These are phyloP conservation scores for Miltochrista miniata DNA, from an alignment of 2,888 invertebrate genomes.

Conservation along the genomic window DNA sequence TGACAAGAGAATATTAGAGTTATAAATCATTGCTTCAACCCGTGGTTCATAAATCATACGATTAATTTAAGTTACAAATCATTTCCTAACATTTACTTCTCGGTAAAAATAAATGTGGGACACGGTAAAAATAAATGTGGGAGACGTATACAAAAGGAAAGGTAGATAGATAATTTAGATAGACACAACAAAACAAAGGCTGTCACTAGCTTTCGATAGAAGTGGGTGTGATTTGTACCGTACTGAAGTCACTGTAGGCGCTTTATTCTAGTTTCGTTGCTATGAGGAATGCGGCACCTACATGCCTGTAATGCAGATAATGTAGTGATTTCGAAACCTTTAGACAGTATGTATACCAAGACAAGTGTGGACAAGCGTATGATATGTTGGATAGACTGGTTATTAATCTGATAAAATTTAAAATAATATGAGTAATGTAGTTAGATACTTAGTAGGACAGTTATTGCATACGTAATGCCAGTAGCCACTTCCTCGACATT, in stretches of 20 bases:
- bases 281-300: conserved; percentile 36
- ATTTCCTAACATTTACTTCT: neutral
- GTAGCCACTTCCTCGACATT: neutral
- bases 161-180: conserved; percentile 31
- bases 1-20: neutral
- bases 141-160: conserved; percentile 21
- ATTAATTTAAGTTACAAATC: neutral
- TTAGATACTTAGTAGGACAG: neutral
- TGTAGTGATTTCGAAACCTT: conserved; percentile 37
- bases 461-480: neutral
- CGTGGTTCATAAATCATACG: neutral
- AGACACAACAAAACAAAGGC: conserved; percentile 24
- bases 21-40: neutral
- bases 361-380: conserved; percentile 22
- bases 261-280: conserved; percentile 50
- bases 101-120: conserved; percentile 4
- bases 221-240: conserved; percentile 52
- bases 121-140: conserved; percentile 2
- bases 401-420: conserved; percentile 4
- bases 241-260: conserved; percentile 38
- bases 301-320: conserved; percentile 34
- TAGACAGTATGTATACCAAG: conserved; percentile 19
- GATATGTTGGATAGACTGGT: conserved; percentile 5
- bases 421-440: neutral
- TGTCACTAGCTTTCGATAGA: conserved; percentile 48